Evolutionary conservation across 92 coral and sea anemone species (phyloP), one percentile per base, ranked within the genome.

Genomic region (Umimayanthus chanpuru): DNA sequence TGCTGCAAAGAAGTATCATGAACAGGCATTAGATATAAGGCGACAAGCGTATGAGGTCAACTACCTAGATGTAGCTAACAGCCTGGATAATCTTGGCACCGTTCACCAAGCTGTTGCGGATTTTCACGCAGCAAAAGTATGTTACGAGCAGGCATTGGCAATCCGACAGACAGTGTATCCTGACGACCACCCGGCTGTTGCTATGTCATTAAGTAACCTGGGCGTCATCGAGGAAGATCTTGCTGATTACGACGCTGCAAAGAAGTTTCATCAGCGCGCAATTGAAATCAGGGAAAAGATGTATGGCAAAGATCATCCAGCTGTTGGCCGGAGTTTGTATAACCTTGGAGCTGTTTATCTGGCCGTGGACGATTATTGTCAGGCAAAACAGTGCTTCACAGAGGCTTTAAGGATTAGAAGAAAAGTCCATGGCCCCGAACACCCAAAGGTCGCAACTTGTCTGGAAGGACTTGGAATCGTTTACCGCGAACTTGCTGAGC

Each of bases 191-290:
- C 74, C 76, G 20, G 67, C 77, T 20, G 74, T 82, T 40, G 90
- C 93, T 1, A 81, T 86, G 74, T 90, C 85, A 26, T 73, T 85
- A 26, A 85, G 88, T 61, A 90, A 90, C 25, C 74, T 90, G 15
- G 92, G 92, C 20, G 86, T 79, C n/a, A 47, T 74, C 0, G 74
- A 81, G 36, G 82, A 70, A 25, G 55, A 78, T 71, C 89, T 80
- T 41, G 80, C 86, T 36, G 86, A 70, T 44, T 90, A 85, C 72
- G 86, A 70, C 1, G 68, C 88, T 32, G 92, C 87, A n/a, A 83
- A 80, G 73, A 71, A 55, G 4, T 44, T 49, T 78, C 86, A 85
- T 2, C 65, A 44, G 76, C 78, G 78, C n/a, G 87, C 87, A 43
- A 41, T 83, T 21, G 87, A 83, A 83, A 83, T 83, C n/a, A 30